phyloP scores from a whole-genome alignment of 2,888 invertebrate genomes.

The Lasioglossum villosulum region DNA sequence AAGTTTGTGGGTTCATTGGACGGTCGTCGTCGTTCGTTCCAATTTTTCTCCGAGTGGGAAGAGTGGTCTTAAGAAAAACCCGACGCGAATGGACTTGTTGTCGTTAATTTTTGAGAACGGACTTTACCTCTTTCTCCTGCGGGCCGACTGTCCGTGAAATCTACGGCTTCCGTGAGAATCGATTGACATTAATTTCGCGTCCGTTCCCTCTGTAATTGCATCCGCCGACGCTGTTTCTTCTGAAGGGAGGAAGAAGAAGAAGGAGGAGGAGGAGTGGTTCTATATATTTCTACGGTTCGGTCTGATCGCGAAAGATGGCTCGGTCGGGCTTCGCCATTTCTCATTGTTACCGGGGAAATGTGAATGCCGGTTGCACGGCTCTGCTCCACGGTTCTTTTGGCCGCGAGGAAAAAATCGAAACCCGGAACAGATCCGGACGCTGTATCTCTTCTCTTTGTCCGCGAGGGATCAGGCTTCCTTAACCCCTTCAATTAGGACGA shows the following conservation, averaged over 20 bases:
- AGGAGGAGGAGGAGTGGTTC: neutral
- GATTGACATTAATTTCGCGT: constrained; percentile 50
- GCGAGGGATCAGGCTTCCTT: neutral
- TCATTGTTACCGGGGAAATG: constrained; percentile 48
- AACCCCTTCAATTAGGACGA: neutral
- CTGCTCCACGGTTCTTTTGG: neutral
- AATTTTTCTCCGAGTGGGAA: neutral
- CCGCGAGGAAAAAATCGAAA: neutral
- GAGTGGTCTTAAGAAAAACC: neutral
- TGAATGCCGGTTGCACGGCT: constrained; percentile 11
- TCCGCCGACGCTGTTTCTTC: constrained; percentile 33
- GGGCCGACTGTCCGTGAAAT: constrained; percentile 1
- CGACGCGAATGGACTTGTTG: constrained; percentile 52
- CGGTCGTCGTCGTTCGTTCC: neutral
- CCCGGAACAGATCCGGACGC: neutral
- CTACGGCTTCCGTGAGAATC: constrained; percentile 35
- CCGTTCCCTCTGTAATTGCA: constrained; percentile 55
- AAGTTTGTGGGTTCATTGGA: neutral
- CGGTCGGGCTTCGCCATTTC: constrained; percentile 33
- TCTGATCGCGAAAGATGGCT: constrained; percentile 57
- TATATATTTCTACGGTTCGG: constrained; percentile 39
- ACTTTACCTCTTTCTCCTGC: neutral
- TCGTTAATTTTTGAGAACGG: constrained; percentile 62
- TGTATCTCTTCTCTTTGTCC: neutral
- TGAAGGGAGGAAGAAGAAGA: neutral